Percentiles rank a stretch among this genome's conserved stretches.
phyloP scores from a whole-genome alignment of 1,140 invertebrate genomes.

The Drosophila hydei region DNA sequence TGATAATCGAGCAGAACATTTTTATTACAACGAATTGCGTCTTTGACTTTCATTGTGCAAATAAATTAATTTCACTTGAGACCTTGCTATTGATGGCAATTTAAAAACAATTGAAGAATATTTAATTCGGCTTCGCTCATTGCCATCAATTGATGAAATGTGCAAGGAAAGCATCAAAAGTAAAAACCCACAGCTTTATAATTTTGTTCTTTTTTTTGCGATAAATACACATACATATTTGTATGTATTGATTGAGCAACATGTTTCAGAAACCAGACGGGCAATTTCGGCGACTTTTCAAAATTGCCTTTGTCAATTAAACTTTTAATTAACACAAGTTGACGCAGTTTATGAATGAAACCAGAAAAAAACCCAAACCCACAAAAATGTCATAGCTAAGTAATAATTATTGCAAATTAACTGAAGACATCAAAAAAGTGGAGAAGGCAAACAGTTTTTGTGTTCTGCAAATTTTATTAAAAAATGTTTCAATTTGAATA shows the following conservation, averaged over 20 bases:
- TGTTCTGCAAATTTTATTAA: neutral
- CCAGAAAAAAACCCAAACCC: constrained; percentile 8
- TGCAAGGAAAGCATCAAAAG: constrained; percentile 35
- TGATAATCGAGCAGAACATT: constrained; percentile 8
- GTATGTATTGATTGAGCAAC: constrained; percentile 41
- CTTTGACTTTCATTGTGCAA: constrained; percentile 74
- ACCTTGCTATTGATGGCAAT: constrained; percentile 79
- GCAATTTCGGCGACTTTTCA: constrained; percentile 40
- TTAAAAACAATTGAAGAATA: constrained; percentile 78
- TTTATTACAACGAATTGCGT: constrained; percentile 66
- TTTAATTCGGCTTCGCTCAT: constrained; percentile 60
- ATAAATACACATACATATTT: neutral
- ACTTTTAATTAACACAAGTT: constrained; percentile 41
- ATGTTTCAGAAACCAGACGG: constrained; percentile 20
- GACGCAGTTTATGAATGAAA: constrained; percentile 48
- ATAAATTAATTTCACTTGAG: constrained; percentile 80
- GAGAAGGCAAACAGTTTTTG: neutral
- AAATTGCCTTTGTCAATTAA: constrained; percentile 68
- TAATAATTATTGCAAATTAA: constrained; percentile 49
- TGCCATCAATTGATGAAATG: constrained; percentile 68
- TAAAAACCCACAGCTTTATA: constrained; percentile 27
- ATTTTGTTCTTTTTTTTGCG: neutral
- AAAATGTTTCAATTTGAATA: neutral
- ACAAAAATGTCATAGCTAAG: constrained; percentile 23
- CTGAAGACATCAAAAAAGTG: constrained; percentile 1